These are phyloP conservation scores for Harpagifer antarcticus DNA, from an alignment of 2,797 vertebrate species.

Conservation along the genomic window DNA sequence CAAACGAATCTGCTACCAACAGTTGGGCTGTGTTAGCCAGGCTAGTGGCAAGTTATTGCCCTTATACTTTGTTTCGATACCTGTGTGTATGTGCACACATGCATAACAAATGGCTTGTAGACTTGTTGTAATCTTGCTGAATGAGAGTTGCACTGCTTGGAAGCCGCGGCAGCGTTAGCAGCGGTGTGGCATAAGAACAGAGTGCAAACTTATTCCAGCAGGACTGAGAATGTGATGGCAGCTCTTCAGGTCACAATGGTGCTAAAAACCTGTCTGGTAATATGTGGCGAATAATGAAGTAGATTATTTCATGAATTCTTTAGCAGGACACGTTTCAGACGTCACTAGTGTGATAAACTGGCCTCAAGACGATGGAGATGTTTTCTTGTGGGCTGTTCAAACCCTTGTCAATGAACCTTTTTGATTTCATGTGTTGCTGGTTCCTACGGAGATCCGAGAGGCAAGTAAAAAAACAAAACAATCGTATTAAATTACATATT, in stretches of 20 bases:
- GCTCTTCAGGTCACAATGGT: slow-evolving; percentile 17
- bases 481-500: too few species aligned
- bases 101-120: slow-evolving; percentile 69
- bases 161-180: slow-evolving; percentile 13
- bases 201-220: slow-evolving; percentile 45
- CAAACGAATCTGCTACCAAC: slow-evolving; percentile 60
- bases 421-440: slow-evolving; percentile 64
- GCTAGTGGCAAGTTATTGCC: slow-evolving; percentile 79
- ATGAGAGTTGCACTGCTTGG: slow-evolving; percentile 34
- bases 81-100: slow-evolving; percentile 33
- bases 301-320: slow-evolving; percentile 4
- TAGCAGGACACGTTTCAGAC: slow-evolving; percentile 12
- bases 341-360: slow-evolving; percentile 25
- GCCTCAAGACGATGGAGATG: slow-evolving; percentile 25
- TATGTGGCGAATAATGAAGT: slow-evolving; percentile 8
- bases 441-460: slow-evolving; percentile 20
- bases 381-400: slow-evolving; percentile 27
- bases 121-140: slow-evolving; percentile 38
- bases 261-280: slow-evolving; percentile 11
- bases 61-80: slow-evolving; percentile 70
- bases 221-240: slow-evolving; percentile 33
- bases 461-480: too few species aligned
- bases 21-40: slow-evolving; percentile 46
- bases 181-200: slow-evolving; percentile 22
- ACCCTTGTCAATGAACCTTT: slow-evolving; percentile 7